A percentile compares a stretch with the other conserved stretches of the same genome.
Evolutionary conservation across 2,797 vertebrate genomes (phyloP).

Genomic region (Agapornis canus): DNA sequence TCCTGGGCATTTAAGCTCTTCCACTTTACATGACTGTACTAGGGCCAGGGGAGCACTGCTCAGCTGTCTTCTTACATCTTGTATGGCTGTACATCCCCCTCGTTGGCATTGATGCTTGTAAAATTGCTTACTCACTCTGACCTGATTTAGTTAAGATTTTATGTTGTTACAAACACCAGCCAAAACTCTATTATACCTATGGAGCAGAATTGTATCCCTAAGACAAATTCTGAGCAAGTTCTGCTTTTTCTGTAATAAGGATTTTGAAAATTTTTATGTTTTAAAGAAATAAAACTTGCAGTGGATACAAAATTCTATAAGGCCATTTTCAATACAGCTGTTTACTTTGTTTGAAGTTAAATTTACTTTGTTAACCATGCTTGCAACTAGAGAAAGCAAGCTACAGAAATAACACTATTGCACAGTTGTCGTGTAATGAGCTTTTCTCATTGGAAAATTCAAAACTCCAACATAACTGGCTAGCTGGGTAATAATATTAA

Average conservation of each 20-base stretch:
- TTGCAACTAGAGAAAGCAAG: background rate
- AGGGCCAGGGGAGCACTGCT: background rate
- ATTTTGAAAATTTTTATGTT: background rate
- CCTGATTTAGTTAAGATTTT: background rate
- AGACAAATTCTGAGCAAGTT: background rate
- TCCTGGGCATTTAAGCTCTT: background rate
- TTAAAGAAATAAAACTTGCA: background rate
- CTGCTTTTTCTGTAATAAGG: background rate
- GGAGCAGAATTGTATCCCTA: background rate
- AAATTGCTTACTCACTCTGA: background rate
- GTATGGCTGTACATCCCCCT: background rate
- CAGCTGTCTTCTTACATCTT: background rate
- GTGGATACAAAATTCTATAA: background rate
- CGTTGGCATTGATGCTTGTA: background rate
- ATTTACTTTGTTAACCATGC: background rate
- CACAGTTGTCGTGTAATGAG: background rate
- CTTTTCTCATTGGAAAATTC: background rate
- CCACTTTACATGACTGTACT: fast-evolving
- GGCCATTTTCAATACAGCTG: background rate
- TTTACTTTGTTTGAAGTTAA: background rate
- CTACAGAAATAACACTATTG: background rate
- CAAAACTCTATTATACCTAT: background rate
- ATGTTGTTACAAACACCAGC: background rate
- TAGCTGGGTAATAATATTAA: background rate
- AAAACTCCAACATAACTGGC: background rate